Base-by-base conservation (phyloP, 2,888 invertebrate species). In the Ennomos quercinarius region DNA sequence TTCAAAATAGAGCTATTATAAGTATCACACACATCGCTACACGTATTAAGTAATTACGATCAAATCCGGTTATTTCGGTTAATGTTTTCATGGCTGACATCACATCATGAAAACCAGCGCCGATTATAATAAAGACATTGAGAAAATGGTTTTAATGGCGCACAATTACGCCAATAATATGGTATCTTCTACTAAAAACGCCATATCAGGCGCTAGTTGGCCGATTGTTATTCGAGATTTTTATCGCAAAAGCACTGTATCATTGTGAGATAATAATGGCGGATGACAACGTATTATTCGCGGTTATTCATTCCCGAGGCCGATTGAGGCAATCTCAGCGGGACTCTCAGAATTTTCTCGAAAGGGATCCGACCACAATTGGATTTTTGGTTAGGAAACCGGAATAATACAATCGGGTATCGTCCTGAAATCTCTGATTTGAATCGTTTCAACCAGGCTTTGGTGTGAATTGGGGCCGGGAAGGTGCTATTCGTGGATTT, bases 331-430 rank as follows among this genome's bases (percentile, higher is more conserved):
- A 90, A 92, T 91, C 91, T 86, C 91, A 82, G 88, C 89, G 87
- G 91, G 90, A 84, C 81, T 84, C 81, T 84, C 79, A 81, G 78
- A 83, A 80, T 88, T 87, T 86, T 85, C 84, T 75, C 84, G 78
- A 87, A 89, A 88, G 84, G 89, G 89, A 89, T 89, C 80, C 73
- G 70, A 76, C 74, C 81, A 91, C 92, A 92, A 92, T 92, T 91
- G 92, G 92, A 92, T 91, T 91, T 91, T 90, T 91, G 91, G 89
- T 89, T 89, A 86, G 84, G 80, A 90, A 89, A 88, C 89, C 89
- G 91, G 91, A 92, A 92, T 92, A 92, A 92, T 91, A 91, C 87
- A 90, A 89, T 80, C 86, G 89, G 89, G 86, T 89, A 89, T 90
- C 86, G 86, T 88, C 84, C 86, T 87, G 87, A 89, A 90, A 91